These are phyloP conservation scores for Drosophila seguyi DNA, from an alignment of 1,140 invertebrate genomes.

Conservation along the genomic window DNA sequence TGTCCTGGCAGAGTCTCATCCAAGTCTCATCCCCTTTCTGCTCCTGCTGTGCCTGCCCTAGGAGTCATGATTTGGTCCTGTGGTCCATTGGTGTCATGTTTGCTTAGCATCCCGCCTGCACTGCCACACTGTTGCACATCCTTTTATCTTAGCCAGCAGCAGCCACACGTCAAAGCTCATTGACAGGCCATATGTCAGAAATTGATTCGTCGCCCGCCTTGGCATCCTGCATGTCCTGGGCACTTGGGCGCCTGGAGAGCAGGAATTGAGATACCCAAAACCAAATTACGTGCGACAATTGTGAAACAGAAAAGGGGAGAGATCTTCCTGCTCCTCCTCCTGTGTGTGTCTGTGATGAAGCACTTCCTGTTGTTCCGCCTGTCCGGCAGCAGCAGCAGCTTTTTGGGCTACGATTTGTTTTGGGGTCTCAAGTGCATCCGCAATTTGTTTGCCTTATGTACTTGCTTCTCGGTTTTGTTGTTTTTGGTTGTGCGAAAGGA, in stretches of 20 bases:
- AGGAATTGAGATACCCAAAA: constrained; percentile 49
- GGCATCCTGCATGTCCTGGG: background rate
- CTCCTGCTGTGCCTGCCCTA: background rate
- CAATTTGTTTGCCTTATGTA: constrained; percentile 37
- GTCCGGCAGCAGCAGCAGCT: constrained; percentile 7
- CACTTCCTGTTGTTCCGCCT: constrained; percentile 39
- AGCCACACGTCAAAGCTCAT: constrained; percentile 52
- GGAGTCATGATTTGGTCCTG: constrained; percentile 30
- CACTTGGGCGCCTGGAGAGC: constrained; percentile 18
- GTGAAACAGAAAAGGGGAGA: constrained; percentile 6
- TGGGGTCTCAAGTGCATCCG: constrained; percentile 41
- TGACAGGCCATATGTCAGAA: constrained; percentile 60
- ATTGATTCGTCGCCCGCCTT: constrained; percentile 48
- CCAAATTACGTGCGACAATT: constrained; percentile 50
- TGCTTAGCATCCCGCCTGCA: constrained; percentile 20
- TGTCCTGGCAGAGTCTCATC: constrained; percentile 23
- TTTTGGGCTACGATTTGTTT: constrained; percentile 31
- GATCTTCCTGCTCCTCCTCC: too few species aligned
- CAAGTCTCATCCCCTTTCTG: too few species aligned
- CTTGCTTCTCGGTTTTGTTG: background rate
- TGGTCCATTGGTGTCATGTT: constrained; percentile 48
- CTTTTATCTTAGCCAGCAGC: constrained; percentile 35
- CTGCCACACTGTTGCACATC: constrained; percentile 43
- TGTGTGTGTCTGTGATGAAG: constrained; percentile 17
- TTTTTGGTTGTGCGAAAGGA: background rate